Evolutionary conservation across 2,797 vertebrate species (phyloP).

Genomic region (Mormyrops attenuatus): DNA sequence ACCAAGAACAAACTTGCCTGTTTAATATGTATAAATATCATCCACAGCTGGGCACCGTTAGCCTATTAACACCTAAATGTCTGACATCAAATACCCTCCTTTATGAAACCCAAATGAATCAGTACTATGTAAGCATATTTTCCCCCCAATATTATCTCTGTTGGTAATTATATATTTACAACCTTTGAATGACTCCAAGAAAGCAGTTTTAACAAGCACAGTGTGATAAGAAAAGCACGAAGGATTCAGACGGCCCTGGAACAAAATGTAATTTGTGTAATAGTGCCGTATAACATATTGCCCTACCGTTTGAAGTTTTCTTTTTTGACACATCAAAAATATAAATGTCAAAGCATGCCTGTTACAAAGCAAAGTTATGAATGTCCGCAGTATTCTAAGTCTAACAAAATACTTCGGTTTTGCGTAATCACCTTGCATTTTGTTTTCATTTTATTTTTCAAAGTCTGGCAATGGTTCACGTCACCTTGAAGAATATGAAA

Average conservation of each 20-base stretch:
- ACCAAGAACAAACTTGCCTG: not conserved
- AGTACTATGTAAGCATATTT: not conserved
- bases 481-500: not conserved
- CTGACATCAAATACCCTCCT: not conserved
- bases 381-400: not conserved
- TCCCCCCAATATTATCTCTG: not conserved
- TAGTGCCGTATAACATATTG: not conserved
- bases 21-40: not conserved
- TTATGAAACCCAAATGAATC: not conserved
- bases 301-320: not conserved
- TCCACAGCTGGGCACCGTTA: not conserved
- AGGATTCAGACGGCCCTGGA: not conserved
- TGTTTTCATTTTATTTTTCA: not conserved
- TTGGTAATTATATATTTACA: not conserved
- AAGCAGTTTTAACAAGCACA: not conserved
- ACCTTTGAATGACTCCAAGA: not conserved
- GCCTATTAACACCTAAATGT: slow-evolving; percentile 1
- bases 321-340: not conserved
- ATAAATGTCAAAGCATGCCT: not conserved
- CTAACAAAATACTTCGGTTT: not conserved
- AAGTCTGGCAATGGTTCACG: not conserved
- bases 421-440: not conserved
- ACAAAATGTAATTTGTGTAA: not conserved
- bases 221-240: not conserved
- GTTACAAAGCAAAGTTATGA: not conserved